Conservation (phyloP, 1,140 invertebrate species). For the Gonatopus flavifemur region DNA sequence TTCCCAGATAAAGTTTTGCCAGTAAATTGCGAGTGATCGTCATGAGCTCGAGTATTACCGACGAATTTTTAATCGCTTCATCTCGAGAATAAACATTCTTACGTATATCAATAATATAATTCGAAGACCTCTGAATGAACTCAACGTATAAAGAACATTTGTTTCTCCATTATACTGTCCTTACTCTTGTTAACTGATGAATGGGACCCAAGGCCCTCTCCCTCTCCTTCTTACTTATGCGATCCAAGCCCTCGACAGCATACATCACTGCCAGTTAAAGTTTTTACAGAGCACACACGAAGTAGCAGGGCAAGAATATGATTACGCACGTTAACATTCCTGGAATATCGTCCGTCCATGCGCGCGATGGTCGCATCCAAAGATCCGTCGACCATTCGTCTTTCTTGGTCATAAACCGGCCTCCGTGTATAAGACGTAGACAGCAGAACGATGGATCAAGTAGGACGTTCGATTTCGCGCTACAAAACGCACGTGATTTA, state of each 20-base stretch:
- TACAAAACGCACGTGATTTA: conserved; percentile 6
- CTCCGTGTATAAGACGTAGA: not conserved
- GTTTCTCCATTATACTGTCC: too few species aligned
- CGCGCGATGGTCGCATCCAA: conserved; percentile 22
- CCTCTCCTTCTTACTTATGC: conserved; percentile 50
- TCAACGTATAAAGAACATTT: too few species aligned
- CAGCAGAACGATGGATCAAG: not conserved
- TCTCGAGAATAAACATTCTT: too few species aligned
- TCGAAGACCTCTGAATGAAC: too few species aligned
- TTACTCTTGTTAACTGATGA: conserved; percentile 28
- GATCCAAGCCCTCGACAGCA: conserved; percentile 39
- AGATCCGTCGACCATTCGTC: conserved; percentile 24
- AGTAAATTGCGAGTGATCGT: too few species aligned
- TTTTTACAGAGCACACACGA: conserved; percentile 46
- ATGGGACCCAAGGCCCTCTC: conserved; percentile 44
- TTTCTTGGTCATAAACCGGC: too few species aligned
- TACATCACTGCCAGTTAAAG: conserved; percentile 46
- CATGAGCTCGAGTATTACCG: too few species aligned
- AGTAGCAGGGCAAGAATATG: conserved; percentile 43
- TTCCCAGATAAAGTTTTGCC: too few species aligned
- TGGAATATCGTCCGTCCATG: conserved; percentile 38
- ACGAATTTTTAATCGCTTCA: too few species aligned
- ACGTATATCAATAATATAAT: too few species aligned
- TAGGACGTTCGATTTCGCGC: conserved; percentile 8
- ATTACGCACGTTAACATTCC: conserved; percentile 48